phyloP scores from a whole-genome alignment of 2,888 invertebrate species.

The Diplolepis rosae region DNA sequence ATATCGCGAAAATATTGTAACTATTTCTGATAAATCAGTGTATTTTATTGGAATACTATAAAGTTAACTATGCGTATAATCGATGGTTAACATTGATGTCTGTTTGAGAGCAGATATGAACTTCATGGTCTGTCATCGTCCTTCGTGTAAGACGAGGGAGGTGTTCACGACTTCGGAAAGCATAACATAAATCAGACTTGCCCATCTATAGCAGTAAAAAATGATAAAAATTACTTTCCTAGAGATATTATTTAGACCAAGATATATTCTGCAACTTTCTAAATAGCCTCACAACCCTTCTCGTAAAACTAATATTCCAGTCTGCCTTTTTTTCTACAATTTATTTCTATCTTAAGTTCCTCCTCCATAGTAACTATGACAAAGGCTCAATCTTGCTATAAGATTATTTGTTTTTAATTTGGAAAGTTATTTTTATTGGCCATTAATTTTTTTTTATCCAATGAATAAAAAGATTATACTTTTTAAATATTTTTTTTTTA shows the following conservation, averaged over 20 bases:
- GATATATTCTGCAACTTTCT: slow-evolving; percentile 2
- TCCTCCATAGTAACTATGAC: not conserved
- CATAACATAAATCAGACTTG: slow-evolving; percentile 34
- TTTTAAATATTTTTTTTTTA: no score
- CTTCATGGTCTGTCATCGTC: not conserved
- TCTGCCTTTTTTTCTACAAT: not conserved
- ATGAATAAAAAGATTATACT: no score
- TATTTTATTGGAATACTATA: not conserved
- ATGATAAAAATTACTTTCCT: slow-evolving; percentile 26
- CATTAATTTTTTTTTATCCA: no score
- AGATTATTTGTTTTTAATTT: no score
- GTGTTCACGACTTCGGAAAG: slow-evolving; percentile 49
- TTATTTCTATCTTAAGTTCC: not conserved
- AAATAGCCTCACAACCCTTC: not conserved
- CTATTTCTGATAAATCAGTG: no score
- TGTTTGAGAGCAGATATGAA: not conserved
- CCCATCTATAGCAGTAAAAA: slow-evolving; percentile 33
- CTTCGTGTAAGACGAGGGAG: slow-evolving; percentile 16
- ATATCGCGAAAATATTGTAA: no score
- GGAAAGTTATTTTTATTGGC: no score
- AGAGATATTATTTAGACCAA: not conserved
- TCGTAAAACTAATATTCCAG: not conserved
- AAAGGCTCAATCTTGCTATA: no score
- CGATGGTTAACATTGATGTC: slow-evolving; percentile 11
- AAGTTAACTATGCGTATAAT: not conserved